phyloP scores from a whole-genome alignment of 2,888 invertebrate genomes.

The Pterobdella sp. region DNA sequence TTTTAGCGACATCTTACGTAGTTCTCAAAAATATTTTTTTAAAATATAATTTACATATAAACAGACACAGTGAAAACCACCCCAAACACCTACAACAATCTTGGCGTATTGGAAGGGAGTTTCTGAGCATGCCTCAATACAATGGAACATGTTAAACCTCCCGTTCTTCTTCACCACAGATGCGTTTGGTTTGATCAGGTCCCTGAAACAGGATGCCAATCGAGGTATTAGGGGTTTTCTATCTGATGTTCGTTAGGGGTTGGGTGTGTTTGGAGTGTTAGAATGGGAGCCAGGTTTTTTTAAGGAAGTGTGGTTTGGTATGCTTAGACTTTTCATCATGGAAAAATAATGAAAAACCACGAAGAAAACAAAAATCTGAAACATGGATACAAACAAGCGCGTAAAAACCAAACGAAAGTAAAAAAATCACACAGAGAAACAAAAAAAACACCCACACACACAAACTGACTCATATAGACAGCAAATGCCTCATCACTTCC shows the following conservation, averaged over 20 bases:
- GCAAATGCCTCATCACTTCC: background rate
- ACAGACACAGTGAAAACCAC: background rate
- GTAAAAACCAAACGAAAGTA: background rate
- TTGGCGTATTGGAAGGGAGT: background rate
- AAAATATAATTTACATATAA: background rate
- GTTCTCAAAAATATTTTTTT: background rate
- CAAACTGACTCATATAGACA: conserved; percentile 4
- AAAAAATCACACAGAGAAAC: background rate
- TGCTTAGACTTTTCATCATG: background rate
- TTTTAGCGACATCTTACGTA: no score
- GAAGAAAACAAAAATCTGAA: background rate
- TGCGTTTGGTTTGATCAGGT: background rate
- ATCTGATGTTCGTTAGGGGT: no score
- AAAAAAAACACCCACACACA: background rate
- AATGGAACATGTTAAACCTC: background rate
- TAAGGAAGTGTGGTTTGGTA: background rate
- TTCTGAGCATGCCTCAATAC: background rate
- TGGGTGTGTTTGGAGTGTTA: background rate
- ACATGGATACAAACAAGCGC: background rate
- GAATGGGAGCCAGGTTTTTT: background rate
- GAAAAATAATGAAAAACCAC: background rate
- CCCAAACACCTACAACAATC: background rate
- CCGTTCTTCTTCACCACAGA: background rate
- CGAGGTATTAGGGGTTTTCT: background rate
- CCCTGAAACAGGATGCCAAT: background rate